Evolutionary conservation across 2,797 vertebrate species (phyloP).

Genomic region (Catharus ustulatus): DNA sequence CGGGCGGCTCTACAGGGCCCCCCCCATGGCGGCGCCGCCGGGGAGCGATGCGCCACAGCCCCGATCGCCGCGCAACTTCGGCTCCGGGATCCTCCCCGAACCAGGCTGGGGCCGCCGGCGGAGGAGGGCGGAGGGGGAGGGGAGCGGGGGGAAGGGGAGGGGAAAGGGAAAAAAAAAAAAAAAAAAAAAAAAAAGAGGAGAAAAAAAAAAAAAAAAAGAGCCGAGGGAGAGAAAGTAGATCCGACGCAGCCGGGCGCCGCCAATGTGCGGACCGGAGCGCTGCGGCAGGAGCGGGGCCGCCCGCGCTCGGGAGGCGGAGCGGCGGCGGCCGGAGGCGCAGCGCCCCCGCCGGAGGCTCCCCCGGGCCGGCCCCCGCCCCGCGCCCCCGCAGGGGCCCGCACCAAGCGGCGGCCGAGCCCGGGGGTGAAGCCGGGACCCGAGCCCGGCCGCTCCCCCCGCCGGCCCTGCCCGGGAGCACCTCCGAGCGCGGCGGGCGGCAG

Average conservation of each 20-base stretch:
- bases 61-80: constrained; percentile 29
- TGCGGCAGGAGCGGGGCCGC: constrained; percentile 15
- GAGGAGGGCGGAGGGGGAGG: neutral
- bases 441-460: neutral
- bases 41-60: constrained; percentile 8
- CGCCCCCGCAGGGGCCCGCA: neutral
- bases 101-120: constrained; percentile 25
- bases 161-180: too few species aligned
- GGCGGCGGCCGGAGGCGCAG: neutral
- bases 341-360: neutral
- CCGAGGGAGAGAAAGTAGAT: constrained; percentile 60
- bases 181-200: too few species aligned
- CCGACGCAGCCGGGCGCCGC: constrained; percentile 22
- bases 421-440: too few species aligned
- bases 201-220: neutral
- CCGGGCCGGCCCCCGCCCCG: neutral
- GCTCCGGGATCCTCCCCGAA: constrained; percentile 16
- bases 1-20: constrained; percentile 20
- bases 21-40: neutral
- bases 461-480: neutral
- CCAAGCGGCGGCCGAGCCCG: too few species aligned
- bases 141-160: neutral
- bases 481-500: neutral
- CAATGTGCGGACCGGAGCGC: constrained; percentile 64
- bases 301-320: neutral